Evolutionary conservation across 2,888 invertebrate species (phyloP), one percentile per base, ranked within the genome.

Genomic region (Drosophila hawaiiensis): DNA sequence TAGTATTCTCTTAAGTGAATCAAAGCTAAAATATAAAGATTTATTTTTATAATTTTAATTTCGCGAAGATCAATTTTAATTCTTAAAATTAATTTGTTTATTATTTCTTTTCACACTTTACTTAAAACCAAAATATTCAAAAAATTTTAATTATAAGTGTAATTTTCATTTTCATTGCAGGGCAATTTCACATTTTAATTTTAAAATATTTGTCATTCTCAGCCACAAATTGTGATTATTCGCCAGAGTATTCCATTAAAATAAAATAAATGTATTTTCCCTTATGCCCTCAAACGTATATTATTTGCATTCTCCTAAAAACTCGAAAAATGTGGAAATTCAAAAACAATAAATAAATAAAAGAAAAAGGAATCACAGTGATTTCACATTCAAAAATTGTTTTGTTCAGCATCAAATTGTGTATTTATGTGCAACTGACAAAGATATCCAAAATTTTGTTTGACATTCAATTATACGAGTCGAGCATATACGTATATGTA

Each of bases 391-490:
- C 25, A 10, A 41, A 47, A 61, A 39, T 50, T 39, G 31, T 39
- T 61, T 73, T n/a, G 63, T 41, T 25, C 41, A 39, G 22, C 41
- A 10, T 41, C 14, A 28, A 37, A 68, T 54, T 37, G 22, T 19
- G 19, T 16, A 22, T 41, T 14, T 55, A 56, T 39, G 37, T 54
- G 61, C 39, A 22, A 37, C 12, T 16, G 29, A 41, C 22, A 71
- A 41, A 41, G 25, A 33, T 31, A 31, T 37, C 14, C 25, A 59
- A 41, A 55, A 54, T 67, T 61, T n/a, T 28, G 16, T 62, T 58
- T 22, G 47, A 41, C 50, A 58, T 65, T 31, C 39, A 56, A 67
- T 73, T 74, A 53, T 22, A 47, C 56, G 50, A 28, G 22, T 33
- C 52, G 43, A 28, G n/a, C 25, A 1, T 19, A 10, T 43, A 39